A percentile compares a stretch with the other conserved stretches of the same genome.
phyloP scores from a whole-genome alignment of 1,140 invertebrate genomes.

The Meloidogyne floridensis region DNA sequence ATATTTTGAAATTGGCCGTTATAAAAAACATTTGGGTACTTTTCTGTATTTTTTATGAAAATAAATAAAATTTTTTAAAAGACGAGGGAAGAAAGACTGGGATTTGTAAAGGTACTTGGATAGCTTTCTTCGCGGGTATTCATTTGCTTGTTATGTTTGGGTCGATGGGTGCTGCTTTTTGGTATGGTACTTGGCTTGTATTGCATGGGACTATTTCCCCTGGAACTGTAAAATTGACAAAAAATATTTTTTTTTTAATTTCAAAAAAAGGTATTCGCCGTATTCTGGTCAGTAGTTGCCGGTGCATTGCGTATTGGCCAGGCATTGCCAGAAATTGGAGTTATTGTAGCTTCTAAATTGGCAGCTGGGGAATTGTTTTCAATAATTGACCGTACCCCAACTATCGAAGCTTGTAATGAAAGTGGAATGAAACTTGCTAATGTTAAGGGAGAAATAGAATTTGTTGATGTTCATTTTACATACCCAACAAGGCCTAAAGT shows the following conservation, averaged over 20 bases:
- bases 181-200: conserved; percentile 69
- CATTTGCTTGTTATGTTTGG: conserved; percentile 72
- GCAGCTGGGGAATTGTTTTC: conserved; percentile 77
- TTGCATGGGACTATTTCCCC: conserved; percentile 65
- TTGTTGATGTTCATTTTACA: conserved; percentile 71
- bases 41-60: not conserved
- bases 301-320: conserved; percentile 82
- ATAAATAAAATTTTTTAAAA: conserved; percentile 70
- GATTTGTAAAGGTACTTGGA: conserved; percentile 74
- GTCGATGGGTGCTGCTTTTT: conserved; percentile 69
- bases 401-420: conserved; percentile 25
- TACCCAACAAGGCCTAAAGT: conserved; percentile 68
- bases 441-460: conserved; percentile 74
- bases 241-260: not conserved
- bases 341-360: conserved; percentile 77
- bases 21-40: conserved; percentile 70
- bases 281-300: conserved; percentile 75
- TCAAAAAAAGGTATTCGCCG: conserved; percentile 32
- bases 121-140: conserved; percentile 71
- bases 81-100: conserved; percentile 69
- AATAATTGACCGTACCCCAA: conserved; percentile 73
- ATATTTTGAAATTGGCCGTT: conserved; percentile 71
- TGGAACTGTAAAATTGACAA: not conserved
- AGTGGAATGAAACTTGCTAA: conserved; percentile 35
- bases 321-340: conserved; percentile 79